Evolutionary conservation across 2,797 vertebrate species (phyloP).

Genomic region (Microhierax caerulescens): DNA sequence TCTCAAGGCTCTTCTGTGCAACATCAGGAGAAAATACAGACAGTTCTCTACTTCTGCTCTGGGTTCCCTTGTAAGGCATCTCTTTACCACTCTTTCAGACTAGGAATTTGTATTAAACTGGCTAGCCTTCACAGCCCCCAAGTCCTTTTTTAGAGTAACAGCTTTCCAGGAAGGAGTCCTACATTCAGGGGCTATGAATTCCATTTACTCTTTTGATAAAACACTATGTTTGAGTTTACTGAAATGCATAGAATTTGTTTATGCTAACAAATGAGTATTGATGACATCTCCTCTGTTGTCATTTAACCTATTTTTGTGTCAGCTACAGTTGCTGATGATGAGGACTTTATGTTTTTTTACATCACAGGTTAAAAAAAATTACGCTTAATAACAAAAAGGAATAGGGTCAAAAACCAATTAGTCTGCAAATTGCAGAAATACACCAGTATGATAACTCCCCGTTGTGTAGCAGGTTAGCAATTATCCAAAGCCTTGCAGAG

Average conservation of each 20-base stretch:
- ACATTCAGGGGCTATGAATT: not conserved
- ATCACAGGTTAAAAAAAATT: not conserved
- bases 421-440: not conserved
- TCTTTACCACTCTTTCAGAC: not conserved
- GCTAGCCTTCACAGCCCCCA: not conserved
- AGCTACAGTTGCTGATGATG: not conserved
- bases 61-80: not conserved
- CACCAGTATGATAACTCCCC: not conserved
- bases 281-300: not conserved
- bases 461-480: not conserved
- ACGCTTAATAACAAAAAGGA: not conserved
- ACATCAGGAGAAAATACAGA: not conserved
- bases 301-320: not conserved
- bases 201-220: not conserved
- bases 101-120: not conserved
- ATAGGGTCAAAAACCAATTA: not conserved
- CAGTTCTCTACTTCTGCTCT: not conserved
- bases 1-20: not conserved
- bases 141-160: not conserved
- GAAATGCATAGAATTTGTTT: not conserved
- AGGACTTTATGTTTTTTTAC: not conserved
- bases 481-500: not conserved
- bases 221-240: not conserved
- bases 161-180: not conserved
- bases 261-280: not conserved